Percentiles rank a stretch among this genome's conserved stretches.
phyloP scores from a whole-genome alignment of 2,113 vertebrate species.

The Salvelinus sp. region DNA sequence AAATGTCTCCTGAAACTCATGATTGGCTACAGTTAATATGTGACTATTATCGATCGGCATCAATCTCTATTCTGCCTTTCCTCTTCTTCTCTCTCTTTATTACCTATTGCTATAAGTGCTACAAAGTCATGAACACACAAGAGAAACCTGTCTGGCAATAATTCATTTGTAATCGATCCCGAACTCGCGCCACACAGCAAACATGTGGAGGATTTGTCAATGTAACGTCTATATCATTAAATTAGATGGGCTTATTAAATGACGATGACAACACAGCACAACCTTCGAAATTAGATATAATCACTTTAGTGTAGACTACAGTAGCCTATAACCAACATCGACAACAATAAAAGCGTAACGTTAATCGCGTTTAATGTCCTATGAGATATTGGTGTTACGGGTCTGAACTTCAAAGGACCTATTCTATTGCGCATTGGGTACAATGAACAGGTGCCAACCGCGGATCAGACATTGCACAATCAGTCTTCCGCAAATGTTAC shows the following conservation, averaged over 20 bases:
- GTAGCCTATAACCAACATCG: background rate
- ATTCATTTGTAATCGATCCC: background rate
- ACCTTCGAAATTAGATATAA: background rate
- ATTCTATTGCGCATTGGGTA: conserved; percentile 8
- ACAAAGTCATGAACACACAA: background rate
- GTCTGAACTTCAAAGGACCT: conserved; percentile 2
- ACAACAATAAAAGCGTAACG: background rate
- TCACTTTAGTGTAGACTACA: background rate
- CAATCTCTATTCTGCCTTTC: background rate
- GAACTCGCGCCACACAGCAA: background rate
- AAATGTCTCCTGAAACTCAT: background rate
- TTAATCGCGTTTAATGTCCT: background rate
- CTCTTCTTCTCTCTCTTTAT: background rate
- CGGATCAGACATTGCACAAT: background rate
- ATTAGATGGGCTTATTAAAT: background rate
- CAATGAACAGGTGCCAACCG: conserved; percentile 18
- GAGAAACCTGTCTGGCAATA: background rate
- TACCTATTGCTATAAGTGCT: background rate
- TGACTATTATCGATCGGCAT: background rate
- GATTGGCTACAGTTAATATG: background rate
- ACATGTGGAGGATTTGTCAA: background rate
- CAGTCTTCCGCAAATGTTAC: conserved; percentile 36
- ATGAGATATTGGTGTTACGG: background rate
- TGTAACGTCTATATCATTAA: background rate
- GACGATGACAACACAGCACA: background rate